Conservation (phyloP, 2,113 vertebrate species). For the Pachyramphus minor region DNA sequence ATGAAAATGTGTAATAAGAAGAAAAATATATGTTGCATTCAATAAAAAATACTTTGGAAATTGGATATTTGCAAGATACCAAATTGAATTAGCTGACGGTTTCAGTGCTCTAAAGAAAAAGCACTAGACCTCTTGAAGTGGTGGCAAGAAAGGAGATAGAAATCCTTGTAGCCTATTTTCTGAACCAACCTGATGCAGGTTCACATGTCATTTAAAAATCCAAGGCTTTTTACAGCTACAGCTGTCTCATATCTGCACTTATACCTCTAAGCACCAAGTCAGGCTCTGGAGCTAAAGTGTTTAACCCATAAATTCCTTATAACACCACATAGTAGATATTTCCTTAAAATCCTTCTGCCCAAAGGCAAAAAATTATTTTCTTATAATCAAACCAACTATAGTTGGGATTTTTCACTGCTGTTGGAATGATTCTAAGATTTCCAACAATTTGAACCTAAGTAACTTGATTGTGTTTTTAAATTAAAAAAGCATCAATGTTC, state of each 20-base stretch:
- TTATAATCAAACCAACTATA: background rate
- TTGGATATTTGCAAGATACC: background rate
- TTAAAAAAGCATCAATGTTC: background rate
- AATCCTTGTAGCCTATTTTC: background rate
- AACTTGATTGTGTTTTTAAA: background rate
- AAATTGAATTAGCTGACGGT: background rate
- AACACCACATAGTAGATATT: background rate
- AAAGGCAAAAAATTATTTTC: background rate
- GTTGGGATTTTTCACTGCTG: background rate
- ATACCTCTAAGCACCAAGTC: background rate
- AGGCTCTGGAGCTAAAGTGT: background rate
- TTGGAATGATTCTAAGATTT: background rate
- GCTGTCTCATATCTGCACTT: fast-evolving
- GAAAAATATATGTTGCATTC: background rate
- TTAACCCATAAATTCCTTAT: background rate
- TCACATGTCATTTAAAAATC: background rate
- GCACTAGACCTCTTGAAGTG: background rate
- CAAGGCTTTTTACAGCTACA: background rate
- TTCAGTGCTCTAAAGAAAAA: background rate
- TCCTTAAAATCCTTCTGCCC: background rate
- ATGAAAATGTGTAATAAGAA: background rate
- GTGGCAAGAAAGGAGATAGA: background rate
- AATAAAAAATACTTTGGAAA: background rate
- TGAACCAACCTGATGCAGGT: background rate
- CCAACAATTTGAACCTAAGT: background rate